These are phyloP conservation scores for Dorcus hopei DNA, from an alignment of 2,888 invertebrate genomes.

Conservation along the genomic window DNA sequence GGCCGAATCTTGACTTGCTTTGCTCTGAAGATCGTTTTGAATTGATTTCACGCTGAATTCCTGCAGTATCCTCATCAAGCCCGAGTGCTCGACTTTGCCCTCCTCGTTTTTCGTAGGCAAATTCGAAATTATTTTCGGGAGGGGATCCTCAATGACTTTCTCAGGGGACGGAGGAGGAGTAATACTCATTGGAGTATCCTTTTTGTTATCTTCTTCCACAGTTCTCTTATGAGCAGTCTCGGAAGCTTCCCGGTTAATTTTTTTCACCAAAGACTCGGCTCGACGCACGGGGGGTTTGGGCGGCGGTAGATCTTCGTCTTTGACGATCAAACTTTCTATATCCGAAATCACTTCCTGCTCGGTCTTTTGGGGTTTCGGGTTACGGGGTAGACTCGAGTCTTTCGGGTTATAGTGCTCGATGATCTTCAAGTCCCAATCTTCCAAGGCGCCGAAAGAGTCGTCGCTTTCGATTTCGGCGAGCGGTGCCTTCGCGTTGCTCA, in stretches of 20 bases:
- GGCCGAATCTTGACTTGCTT: not conserved
- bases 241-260: slow-evolving; percentile 33
- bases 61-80: slow-evolving; percentile 44
- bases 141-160: slow-evolving; percentile 14
- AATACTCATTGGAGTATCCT: slow-evolving; percentile 18
- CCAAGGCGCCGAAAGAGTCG: slow-evolving; percentile 50
- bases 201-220: slow-evolving; percentile 12
- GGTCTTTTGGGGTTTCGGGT: slow-evolving; percentile 27
- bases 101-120: slow-evolving; percentile 31
- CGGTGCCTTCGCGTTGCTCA: slow-evolving; percentile 39
- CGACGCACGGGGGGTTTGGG: slow-evolving; percentile 38
- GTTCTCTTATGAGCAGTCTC: slow-evolving; percentile 25
- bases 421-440: slow-evolving; percentile 53
- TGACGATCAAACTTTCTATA: slow-evolving; percentile 41
- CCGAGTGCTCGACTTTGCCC: slow-evolving; percentile 42
- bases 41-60: slow-evolving; percentile 37
- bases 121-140: slow-evolving; percentile 8
- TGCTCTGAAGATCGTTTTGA: slow-evolving; percentile 1
- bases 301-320: slow-evolving; percentile 33
- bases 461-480: slow-evolving; percentile 47
- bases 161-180: slow-evolving; percentile 40
- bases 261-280: slow-evolving; percentile 41
- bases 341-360: slow-evolving; percentile 37
- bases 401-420: slow-evolving; percentile 50
- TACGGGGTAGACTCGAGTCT: slow-evolving; percentile 46